These are phyloP conservation scores for Microchrysa polita DNA, from an alignment of 2,888 invertebrate species.

Conservation along the genomic window DNA sequence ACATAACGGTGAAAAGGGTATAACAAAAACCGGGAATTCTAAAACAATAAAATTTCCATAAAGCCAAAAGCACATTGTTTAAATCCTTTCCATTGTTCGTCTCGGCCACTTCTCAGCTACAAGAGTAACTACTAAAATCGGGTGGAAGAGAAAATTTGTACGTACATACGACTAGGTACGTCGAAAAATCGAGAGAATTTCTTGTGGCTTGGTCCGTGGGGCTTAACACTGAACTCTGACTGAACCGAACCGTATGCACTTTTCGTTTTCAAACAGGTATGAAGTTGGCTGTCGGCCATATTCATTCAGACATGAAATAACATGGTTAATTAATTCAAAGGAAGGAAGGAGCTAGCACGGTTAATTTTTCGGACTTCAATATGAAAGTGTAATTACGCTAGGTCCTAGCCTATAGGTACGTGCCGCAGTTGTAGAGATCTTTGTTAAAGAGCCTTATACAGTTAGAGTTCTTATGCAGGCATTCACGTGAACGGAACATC, in stretches of 20 bases:
- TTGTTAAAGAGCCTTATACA: too few species aligned
- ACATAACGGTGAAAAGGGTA: too few species aligned
- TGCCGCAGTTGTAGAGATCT: too few species aligned
- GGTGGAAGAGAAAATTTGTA: not conserved
- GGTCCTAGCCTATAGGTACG: too few species aligned
- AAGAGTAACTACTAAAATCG: not conserved
- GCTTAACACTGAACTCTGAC: too few species aligned
- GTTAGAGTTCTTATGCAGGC: too few species aligned
- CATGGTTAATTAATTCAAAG: slow-evolving; percentile 33
- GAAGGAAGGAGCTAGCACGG: slow-evolving; percentile 15
- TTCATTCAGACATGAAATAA: slow-evolving; percentile 13
- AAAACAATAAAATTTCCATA: slow-evolving; percentile 15
- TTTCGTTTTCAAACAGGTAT: not conserved
- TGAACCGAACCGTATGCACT: slow-evolving; percentile 1
- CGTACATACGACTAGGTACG: too few species aligned
- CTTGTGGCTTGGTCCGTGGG: too few species aligned
- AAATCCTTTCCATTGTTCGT: slow-evolving; percentile 20
- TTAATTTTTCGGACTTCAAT: slow-evolving; percentile 6
- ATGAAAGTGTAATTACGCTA: slow-evolving; percentile 23
- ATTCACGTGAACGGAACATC: too few species aligned
- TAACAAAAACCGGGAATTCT: slow-evolving; percentile 1
- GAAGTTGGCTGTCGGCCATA: not conserved
- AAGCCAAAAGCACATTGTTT: slow-evolving; percentile 27
- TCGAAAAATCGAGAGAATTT: not conserved
- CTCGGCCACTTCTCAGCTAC: not conserved